Evolutionary conservation across 2,113 vertebrate genomes (phyloP), one percentile per base, ranked within the genome.

Genomic region (Leiothrix lutea): DNA sequence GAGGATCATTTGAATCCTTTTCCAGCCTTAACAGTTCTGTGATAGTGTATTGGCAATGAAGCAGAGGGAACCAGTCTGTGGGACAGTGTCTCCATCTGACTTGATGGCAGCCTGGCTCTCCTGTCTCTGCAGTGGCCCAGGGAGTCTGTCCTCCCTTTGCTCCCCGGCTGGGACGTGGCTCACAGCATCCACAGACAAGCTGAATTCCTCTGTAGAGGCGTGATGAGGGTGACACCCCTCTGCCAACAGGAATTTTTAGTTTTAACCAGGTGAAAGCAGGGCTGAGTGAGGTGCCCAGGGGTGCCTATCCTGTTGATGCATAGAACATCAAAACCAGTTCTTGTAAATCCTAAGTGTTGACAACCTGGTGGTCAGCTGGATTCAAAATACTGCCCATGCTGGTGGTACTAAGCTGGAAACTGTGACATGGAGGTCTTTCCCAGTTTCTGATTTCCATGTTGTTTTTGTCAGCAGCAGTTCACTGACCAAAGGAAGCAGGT

Each of bases 151-250:
- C 26, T 62, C 28, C 40, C 33, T 33, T 26, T 2, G 51, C n/a
- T 60, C 45, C 50, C 20, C 3, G 0, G 0, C n/a, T 0, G 0
- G n/a, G 25, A 22, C 10, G 6, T 0, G 0, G 38, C 74, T 47
- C 33, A 0, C 16, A 15, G 28, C 12, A 11, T 11, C 20, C 0
- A 0, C 26, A 35, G 66, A 25, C 80, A 15, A 35, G 56, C 66
- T n/a, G 31, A 33, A 17, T 38, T 53, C 48, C 22, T 62, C 60
- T 0, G 0, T 1, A 15, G 74, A 6, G 8, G 1, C 18, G 14
- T 21, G 26, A 56, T 35, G 69, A 40, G n/a, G 17, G 2, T 48
- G 50, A 33, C 26, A 7, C 7, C 6, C 45, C 42, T 36, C 24
- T 78, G 53, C 31, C 28, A 70, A 6, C 8, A 21, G 56, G 7